Evolutionary conservation across 2,888 invertebrate genomes (phyloP).

Genomic region (Sinohyriopsis cumingii): DNA sequence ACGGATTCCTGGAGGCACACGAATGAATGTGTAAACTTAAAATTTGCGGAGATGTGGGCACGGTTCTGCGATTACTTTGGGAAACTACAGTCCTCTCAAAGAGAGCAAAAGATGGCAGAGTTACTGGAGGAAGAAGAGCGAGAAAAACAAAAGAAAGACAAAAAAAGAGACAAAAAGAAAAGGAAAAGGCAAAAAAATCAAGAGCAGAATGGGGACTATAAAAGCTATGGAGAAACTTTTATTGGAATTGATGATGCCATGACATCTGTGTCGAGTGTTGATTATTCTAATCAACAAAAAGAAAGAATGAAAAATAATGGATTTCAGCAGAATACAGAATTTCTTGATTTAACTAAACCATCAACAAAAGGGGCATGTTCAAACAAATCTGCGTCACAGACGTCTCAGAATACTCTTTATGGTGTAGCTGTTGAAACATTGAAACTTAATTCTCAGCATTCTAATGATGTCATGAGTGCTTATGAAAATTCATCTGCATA

Average conservation of each 20-base stretch:
- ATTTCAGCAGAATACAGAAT: no score
- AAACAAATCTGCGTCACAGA: no score
- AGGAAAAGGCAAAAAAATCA: slow-evolving; percentile 31
- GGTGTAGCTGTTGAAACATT: no score
- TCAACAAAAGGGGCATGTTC: no score
- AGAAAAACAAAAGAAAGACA: slow-evolving; percentile 42
- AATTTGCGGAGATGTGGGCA: slow-evolving; percentile 26
- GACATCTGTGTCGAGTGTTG: not conserved
- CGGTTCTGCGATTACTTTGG: slow-evolving; percentile 41
- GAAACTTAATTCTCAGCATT: no score
- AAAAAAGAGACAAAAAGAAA: slow-evolving; percentile 52
- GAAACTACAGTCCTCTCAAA: slow-evolving; percentile 27
- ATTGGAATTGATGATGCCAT: slow-evolving; percentile 6
- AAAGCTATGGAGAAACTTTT: not conserved
- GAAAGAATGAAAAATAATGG: no score
- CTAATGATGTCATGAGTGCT: no score
- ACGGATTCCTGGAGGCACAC: not conserved
- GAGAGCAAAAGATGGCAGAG: slow-evolving; percentile 45
- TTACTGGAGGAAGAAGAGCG: slow-evolving; percentile 50
- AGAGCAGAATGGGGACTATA: slow-evolving; percentile 15
- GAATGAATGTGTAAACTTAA: not conserved
- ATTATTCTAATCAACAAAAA: not conserved
- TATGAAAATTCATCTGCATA: no score
- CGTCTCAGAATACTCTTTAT: no score
- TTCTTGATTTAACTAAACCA: no score